Evolutionary conservation across 1,140 invertebrate genomes (phyloP).

Genomic region (Drosophila quadrilineata): DNA sequence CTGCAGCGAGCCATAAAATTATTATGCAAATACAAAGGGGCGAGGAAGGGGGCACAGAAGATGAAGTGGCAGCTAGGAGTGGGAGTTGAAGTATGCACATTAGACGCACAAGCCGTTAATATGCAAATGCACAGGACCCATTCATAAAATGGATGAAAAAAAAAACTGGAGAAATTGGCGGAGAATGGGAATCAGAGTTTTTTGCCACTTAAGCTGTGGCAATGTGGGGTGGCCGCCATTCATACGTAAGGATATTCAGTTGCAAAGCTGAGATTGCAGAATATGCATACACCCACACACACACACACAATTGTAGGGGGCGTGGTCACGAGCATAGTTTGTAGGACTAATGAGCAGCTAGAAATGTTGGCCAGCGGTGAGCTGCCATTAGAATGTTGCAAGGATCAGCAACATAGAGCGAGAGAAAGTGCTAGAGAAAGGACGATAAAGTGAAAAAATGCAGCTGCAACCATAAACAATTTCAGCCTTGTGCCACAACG

Average conservation of each 20-base stretch:
- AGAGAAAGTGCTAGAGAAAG: conserved; percentile 1
- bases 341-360: conserved; percentile 45
- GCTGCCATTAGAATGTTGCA: conserved; percentile 18
- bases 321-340: conserved; percentile 18
- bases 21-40: conserved; percentile 62
- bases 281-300: no score
- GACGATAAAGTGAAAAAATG: not conserved
- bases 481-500: not conserved
- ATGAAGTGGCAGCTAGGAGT: not conserved
- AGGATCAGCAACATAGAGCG: no score
- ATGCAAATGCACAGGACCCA: conserved; percentile 58
- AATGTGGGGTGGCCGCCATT: not conserved
- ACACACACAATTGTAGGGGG: no score
- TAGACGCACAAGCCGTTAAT: conserved; percentile 73
- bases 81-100: conserved; percentile 50
- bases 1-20: conserved; percentile 73
- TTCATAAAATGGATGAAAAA: conserved; percentile 27
- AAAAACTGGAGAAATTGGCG: not conserved
- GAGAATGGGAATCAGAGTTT: conserved; percentile 12
- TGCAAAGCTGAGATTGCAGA: conserved; percentile 14
- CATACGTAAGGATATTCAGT: not conserved
- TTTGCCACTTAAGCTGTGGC: conserved; percentile 19
- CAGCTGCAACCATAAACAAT: conserved; percentile 1
- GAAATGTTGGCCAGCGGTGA: not conserved
- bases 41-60: not conserved